A percentile compares a stretch with the other conserved stretches of the same genome.
Evolutionary conservation across 2,797 vertebrate genomes (phyloP).

Genomic region (Hylomyscus alleni): DNA sequence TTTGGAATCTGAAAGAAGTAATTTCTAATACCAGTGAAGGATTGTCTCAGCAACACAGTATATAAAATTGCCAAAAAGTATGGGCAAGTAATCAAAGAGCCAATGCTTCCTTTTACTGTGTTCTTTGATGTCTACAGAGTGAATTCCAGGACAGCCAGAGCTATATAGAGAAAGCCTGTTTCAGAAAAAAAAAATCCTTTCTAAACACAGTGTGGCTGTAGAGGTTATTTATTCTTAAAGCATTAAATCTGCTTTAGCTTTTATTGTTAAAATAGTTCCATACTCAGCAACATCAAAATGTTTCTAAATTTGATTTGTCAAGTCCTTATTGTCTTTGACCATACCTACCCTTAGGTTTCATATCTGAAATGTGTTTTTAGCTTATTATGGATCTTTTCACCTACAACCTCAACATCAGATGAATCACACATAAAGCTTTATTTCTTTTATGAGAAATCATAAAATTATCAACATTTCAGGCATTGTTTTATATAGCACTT

Average conservation of each 20-base stretch:
- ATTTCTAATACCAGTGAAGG: neutral
- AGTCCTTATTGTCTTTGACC: neutral
- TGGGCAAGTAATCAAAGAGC: neutral
- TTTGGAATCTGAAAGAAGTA: neutral
- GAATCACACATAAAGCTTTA: neutral
- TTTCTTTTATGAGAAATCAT: neutral
- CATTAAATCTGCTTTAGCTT: neutral
- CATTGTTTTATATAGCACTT: neutral
- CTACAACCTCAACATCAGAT: neutral
- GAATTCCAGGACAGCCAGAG: too few species aligned
- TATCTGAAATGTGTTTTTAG: neutral
- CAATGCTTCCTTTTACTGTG: neutral
- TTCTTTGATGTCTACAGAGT: neutral
- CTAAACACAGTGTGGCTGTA: neutral
- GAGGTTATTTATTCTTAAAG: neutral
- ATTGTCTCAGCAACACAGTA: neutral
- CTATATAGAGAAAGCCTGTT: too few species aligned
- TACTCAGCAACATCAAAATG: neutral
- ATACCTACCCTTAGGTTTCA: neutral
- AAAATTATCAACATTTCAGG: neutral
- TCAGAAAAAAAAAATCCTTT: neutral
- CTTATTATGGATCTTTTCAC: neutral
- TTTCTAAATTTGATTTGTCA: neutral
- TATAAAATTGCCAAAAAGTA: neutral
- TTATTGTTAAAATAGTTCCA: neutral